A percentile compares a stretch with the other conserved stretches of the same genome.
Evolutionary conservation across 2,113 vertebrate genomes (phyloP).

Genomic region (Phoenicopterus ruber): DNA sequence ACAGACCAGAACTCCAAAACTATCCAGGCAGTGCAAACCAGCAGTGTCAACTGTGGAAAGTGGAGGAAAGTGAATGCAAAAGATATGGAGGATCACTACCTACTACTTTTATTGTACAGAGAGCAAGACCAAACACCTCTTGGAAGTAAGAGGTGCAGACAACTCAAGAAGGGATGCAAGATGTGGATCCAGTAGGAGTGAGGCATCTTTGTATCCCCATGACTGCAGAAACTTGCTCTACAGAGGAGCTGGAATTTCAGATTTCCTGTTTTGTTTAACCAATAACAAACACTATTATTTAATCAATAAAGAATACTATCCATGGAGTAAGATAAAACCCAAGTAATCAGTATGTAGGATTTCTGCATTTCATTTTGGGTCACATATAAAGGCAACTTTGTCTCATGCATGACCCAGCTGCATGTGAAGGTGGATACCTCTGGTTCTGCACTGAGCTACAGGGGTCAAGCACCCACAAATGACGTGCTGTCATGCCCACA

Average conservation of each 20-base stretch:
- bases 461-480: not conserved
- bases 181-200: not conserved
- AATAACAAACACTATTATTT: not conserved
- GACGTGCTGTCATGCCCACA: fast-evolving
- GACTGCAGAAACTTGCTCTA: not conserved
- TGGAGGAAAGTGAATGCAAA: not conserved
- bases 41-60: not conserved
- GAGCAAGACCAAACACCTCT: not conserved
- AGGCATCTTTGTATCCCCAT: not conserved
- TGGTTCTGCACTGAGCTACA: not conserved
- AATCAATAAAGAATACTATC: not conserved
- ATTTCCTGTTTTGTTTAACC: not conserved
- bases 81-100: not conserved
- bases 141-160: not conserved
- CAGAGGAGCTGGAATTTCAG: not conserved
- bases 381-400: not conserved
- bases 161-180: not conserved
- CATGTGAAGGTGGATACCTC: not conserved
- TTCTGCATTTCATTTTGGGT: not conserved
- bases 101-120: not conserved
- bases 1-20: not conserved
- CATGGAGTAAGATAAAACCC: not conserved
- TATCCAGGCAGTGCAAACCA: not conserved
- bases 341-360: not conserved
- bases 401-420: not conserved